phyloP scores from a whole-genome alignment of 2,888 invertebrate genomes.

The Ypsolopha sequella region DNA sequence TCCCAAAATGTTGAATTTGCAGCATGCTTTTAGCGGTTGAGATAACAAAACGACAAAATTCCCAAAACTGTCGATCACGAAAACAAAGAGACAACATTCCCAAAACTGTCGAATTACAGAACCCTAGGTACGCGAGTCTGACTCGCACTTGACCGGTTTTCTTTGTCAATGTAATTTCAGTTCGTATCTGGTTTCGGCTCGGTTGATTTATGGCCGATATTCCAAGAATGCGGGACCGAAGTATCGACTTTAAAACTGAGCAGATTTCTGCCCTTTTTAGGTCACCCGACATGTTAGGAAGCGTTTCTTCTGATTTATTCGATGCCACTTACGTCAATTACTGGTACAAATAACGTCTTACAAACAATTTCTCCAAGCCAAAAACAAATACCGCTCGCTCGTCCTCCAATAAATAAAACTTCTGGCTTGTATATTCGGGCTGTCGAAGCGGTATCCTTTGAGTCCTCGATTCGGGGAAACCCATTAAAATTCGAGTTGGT shows the following conservation, averaged over 20 bases:
- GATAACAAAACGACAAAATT: too few relatives aligned
- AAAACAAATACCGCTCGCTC: conserved; percentile 2
- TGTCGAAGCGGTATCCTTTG: conserved; percentile 11
- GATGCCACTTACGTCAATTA: conserved; percentile 1
- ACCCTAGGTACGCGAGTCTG: too few relatives aligned
- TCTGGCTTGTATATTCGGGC: background rate
- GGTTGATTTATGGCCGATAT: conserved; percentile 3
- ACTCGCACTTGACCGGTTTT: background rate
- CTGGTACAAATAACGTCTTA: background rate
- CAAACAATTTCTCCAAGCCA: background rate
- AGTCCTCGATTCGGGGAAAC: conserved; percentile 30
- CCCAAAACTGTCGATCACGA: too few relatives aligned
- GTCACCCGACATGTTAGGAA: background rate
- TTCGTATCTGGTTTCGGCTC: conserved; percentile 3
- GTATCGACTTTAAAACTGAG: background rate
- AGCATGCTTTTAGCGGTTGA: too few relatives aligned
- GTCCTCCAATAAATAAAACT: background rate
- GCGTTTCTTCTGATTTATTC: background rate
- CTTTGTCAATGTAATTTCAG: conserved; percentile 4
- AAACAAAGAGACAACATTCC: too few relatives aligned
- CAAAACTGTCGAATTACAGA: too few relatives aligned
- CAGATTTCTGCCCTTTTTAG: background rate
- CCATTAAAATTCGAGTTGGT: conserved; percentile 35
- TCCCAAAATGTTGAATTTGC: too few relatives aligned
- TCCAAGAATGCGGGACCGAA: background rate